Evolutionary conservation across 2,113 vertebrate species (phyloP).

Genomic region (Ciconia maguari): DNA sequence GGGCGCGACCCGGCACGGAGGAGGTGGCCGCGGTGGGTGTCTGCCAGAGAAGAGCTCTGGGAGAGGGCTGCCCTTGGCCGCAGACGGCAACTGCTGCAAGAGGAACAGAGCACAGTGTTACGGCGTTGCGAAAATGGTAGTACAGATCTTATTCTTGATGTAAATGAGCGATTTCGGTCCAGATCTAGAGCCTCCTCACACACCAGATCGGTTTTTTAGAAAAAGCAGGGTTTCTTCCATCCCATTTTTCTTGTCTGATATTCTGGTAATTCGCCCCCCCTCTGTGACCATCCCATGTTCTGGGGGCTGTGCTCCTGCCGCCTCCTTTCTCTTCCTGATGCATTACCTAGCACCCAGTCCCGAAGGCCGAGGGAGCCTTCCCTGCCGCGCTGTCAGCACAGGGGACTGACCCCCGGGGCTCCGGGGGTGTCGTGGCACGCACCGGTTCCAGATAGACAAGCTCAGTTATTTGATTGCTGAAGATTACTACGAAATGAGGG

Average conservation of each 20-base stretch:
- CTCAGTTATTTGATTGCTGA: background rate
- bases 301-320: background rate
- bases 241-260: background rate
- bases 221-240: background rate
- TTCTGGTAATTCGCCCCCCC: fast-evolving
- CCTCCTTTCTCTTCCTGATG: background rate
- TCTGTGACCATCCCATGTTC: background rate
- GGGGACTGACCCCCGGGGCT: background rate
- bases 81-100: background rate
- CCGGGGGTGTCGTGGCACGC: background rate
- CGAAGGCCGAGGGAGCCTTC: background rate
- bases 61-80: too few species aligned
- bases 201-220: fast-evolving
- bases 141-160: background rate
- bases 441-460: background rate
- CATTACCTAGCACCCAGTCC: background rate
- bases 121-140: fast-evolving
- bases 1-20: background rate
- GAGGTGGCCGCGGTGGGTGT: background rate
- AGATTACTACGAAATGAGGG: background rate
- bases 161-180: background rate
- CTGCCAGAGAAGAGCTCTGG: background rate
- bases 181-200: background rate
- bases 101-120: fast-evolving
- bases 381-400: background rate